Conservation (phyloP, 2,797 vertebrate species). For the Myripristis jacobus region DNA sequence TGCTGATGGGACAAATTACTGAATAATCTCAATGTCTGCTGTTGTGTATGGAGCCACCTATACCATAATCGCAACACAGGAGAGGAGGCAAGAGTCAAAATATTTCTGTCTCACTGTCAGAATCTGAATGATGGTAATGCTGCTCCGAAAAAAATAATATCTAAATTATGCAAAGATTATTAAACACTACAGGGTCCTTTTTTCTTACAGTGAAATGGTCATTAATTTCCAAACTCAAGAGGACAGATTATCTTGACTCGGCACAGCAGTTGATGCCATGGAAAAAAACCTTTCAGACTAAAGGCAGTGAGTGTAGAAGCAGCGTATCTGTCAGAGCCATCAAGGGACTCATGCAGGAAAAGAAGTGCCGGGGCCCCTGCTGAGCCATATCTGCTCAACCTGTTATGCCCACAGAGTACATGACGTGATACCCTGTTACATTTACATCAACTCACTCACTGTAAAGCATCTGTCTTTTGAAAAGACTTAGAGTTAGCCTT, state of each 20-base stretch:
- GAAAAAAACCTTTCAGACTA: neutral
- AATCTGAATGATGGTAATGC: conserved; percentile 1
- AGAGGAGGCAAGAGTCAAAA: neutral
- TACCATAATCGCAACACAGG: neutral
- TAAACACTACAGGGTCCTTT: too few relatives aligned
- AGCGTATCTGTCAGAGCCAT: conserved; percentile 5
- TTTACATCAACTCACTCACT: too few relatives aligned
- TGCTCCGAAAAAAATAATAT: neutral
- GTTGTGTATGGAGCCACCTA: neutral
- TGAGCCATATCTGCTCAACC: conserved; percentile 27
- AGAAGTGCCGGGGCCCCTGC: conserved; percentile 8
- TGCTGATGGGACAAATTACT: neutral
- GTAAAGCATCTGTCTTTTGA: conserved; percentile 18
- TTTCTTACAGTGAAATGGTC: too few relatives aligned
- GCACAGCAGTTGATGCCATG: neutral
- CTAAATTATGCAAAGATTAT: too few relatives aligned
- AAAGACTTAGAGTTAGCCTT: neutral
- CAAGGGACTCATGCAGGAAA: conserved; percentile 1
- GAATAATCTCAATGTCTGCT: neutral
- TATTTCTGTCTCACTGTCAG: conserved; percentile 11
- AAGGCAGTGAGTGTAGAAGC: neutral
- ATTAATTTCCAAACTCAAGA: too few relatives aligned
- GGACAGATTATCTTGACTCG: too few relatives aligned
- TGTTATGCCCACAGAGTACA: conserved; percentile 7
- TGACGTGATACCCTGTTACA: too few relatives aligned